A percentile compares a stretch with the other conserved stretches of the same genome.
phyloP scores from a whole-genome alignment of 2,888 invertebrate species.

The Ornithoptera priamus region DNA sequence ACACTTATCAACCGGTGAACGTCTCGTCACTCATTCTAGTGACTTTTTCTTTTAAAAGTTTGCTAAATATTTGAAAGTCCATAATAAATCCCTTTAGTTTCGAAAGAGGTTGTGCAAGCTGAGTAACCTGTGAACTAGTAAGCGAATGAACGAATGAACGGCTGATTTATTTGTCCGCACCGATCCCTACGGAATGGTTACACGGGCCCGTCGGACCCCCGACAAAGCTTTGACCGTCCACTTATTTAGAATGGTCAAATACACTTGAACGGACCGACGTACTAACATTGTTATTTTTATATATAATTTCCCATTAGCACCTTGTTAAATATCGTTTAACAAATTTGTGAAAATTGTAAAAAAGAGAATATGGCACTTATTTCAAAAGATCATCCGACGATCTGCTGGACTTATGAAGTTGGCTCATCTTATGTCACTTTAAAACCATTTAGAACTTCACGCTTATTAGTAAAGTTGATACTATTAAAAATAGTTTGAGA shows the following conservation, averaged over 20 bases:
- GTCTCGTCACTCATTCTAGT: too few relatives aligned
- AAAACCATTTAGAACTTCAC: too few relatives aligned
- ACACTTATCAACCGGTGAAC: too few relatives aligned
- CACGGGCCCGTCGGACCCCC: slow-evolving; percentile 53
- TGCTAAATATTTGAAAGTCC: background rate
- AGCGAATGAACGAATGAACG: slow-evolving; percentile 52
- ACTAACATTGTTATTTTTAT: background rate
- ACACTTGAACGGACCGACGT: slow-evolving; percentile 38
- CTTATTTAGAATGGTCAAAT: slow-evolving; percentile 65
- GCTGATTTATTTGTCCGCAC: slow-evolving; percentile 60
- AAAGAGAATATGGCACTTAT: too few relatives aligned
- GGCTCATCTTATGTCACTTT: too few relatives aligned
- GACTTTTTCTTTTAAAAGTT: too few relatives aligned
- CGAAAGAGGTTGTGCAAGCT: slow-evolving; percentile 19
- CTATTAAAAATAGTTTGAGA: too few relatives aligned
- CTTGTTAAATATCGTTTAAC: too few relatives aligned
- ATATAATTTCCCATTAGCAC: background rate
- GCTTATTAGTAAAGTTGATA: too few relatives aligned
- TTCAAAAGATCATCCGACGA: too few relatives aligned
- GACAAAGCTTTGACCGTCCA: slow-evolving; percentile 63
- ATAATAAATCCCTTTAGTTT: slow-evolving; percentile 7
- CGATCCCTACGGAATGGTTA: slow-evolving; percentile 49
- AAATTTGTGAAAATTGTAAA: too few relatives aligned
- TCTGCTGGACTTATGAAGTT: too few relatives aligned
- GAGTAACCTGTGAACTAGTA: slow-evolving; percentile 35